Percentiles rank a stretch among this genome's conserved stretches.
phyloP scores from a whole-genome alignment of 2,888 invertebrate species.

The Pelosia muscerda region DNA sequence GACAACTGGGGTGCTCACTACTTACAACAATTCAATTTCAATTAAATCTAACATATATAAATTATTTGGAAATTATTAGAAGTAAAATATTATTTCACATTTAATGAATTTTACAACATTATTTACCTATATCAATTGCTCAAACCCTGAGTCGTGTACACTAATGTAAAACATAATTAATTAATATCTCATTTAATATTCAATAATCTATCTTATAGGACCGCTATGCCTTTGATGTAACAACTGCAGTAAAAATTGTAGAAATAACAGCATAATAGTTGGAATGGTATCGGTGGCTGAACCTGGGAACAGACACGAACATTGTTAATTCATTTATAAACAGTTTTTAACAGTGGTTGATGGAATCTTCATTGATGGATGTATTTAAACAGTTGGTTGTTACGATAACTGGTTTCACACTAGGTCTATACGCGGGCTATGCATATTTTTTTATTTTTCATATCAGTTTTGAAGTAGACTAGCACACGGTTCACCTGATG shows the following conservation, averaged over 20 bases:
- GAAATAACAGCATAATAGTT: conserved; percentile 71
- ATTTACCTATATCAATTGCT: conserved; percentile 43
- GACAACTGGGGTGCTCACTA: not conserved
- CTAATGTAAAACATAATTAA: conserved; percentile 40
- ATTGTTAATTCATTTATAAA: not conserved
- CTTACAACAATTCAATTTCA: not conserved
- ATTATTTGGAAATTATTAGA: not conserved
- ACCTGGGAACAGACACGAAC: conserved; percentile 55
- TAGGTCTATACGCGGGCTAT: too few species aligned
- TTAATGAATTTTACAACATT: conserved; percentile 9
- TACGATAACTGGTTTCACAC: too few species aligned
- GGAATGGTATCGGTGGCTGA: conserved; percentile 75
- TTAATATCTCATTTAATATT: conserved; percentile 22
- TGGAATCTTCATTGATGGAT: too few species aligned
- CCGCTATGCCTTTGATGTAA: conserved; percentile 72
- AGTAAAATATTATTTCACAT: not conserved
- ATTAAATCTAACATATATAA: not conserved
- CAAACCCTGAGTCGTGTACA: conserved; percentile 59
- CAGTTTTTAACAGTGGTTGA: not conserved
- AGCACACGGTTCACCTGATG: too few species aligned
- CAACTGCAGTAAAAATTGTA: conserved; percentile 74
- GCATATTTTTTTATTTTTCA: too few species aligned
- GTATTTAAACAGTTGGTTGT: too few species aligned
- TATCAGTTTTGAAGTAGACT: too few species aligned
- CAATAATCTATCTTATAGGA: conserved; percentile 77